phyloP scores from a whole-genome alignment of 2,113 vertebrate species.

The Eulemur rufifrons region DNA sequence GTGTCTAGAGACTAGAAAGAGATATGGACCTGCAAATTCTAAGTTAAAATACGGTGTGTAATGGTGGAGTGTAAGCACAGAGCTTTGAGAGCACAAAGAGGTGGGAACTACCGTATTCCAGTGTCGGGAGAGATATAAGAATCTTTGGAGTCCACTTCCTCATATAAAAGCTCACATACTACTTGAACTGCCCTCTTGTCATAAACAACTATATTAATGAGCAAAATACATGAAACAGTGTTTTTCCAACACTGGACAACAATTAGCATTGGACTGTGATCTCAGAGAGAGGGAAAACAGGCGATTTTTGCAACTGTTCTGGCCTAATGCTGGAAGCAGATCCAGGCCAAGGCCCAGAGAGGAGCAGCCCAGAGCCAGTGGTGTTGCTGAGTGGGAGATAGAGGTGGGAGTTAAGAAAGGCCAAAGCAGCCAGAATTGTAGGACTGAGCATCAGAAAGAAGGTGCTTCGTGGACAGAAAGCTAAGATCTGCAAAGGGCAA shows the following conservation, averaged over 20 bases:
- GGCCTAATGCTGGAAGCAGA: neutral
- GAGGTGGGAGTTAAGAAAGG: neutral
- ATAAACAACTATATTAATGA: neutral
- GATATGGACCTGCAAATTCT: accelerated
- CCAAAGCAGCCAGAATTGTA: accelerated
- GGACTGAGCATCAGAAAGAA: neutral
- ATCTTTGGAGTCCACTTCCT: neutral
- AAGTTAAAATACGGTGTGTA: neutral
- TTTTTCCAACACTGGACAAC: neutral
- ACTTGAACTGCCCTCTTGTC: neutral
- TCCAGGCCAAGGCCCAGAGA: neutral
- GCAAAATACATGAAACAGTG: neutral
- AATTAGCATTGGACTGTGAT: neutral
- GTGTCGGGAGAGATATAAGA: neutral
- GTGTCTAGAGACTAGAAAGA: neutral
- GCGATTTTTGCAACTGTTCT: neutral
- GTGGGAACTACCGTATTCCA: no score
- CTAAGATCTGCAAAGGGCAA: no score
- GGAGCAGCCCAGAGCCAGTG: no score
- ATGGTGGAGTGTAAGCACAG: neutral
- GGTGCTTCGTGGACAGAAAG: neutral
- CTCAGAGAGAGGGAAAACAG: neutral
- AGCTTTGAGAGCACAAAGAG: neutral
- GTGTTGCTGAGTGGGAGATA: accelerated
- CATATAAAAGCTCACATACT: neutral